phyloP scores from a whole-genome alignment of 2,113 vertebrate species.

The Bubo blakistoni region DNA sequence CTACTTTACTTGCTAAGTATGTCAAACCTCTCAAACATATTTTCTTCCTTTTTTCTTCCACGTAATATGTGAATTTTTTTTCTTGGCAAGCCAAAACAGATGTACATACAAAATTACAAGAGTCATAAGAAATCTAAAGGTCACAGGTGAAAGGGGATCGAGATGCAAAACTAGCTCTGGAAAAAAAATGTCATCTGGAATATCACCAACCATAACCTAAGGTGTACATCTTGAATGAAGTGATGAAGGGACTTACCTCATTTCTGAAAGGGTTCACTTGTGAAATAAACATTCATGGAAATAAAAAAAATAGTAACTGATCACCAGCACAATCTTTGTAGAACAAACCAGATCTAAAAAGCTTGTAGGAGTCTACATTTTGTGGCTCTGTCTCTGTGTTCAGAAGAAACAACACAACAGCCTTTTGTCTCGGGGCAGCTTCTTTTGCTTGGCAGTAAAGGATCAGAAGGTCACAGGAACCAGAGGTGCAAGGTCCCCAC shows the following conservation, averaged over 20 bases:
- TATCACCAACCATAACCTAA: neutral
- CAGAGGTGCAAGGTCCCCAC: neutral
- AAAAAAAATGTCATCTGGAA: neutral
- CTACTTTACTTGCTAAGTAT: neutral
- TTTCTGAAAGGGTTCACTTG: neutral
- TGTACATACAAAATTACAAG: neutral
- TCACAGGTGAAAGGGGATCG: slow-evolving; percentile 17
- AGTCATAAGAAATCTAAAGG: slow-evolving; percentile 13
- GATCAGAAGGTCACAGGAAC: neutral
- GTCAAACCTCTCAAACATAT: neutral
- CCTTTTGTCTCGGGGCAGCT: neutral
- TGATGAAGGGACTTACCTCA: neutral
- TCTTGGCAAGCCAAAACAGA: neutral
- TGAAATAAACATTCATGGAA: neutral
- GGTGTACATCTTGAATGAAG: slow-evolving; percentile 1
- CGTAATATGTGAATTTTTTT: neutral
- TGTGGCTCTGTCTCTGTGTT: neutral
- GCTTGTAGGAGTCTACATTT: neutral
- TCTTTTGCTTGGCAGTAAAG: neutral
- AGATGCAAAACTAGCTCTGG: slow-evolving; percentile 13
- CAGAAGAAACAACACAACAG: neutral
- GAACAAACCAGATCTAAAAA: neutral
- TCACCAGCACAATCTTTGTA: neutral
- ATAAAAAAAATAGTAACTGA: neutral
- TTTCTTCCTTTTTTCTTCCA: neutral